Conservation (phyloP, 2,888 invertebrate genomes). For the Lasioglossum zephyrum region DNA sequence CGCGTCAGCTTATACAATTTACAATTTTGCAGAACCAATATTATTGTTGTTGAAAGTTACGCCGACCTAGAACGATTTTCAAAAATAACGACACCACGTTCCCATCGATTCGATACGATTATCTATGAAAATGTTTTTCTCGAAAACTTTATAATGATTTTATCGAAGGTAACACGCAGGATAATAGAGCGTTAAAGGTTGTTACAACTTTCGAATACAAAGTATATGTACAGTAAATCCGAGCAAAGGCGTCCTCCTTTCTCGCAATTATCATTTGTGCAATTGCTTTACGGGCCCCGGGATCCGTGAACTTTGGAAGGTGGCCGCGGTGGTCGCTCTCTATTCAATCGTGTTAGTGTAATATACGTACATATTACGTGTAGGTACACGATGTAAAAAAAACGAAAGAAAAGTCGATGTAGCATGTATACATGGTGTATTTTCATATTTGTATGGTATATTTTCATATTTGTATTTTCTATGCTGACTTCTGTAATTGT, state of each 20-base stretch:
- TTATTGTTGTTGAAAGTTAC: neutral
- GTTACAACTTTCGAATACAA: neutral
- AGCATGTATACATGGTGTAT: constrained; percentile 71
- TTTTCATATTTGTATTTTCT: constrained; percentile 74
- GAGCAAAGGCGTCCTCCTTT: constrained; percentile 18
- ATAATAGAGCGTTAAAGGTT: neutral
- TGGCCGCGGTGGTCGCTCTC: constrained; percentile 37
- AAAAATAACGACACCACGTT: neutral
- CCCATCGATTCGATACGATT: neutral
- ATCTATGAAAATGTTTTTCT: constrained; percentile 16
- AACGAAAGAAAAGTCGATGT: constrained; percentile 55
- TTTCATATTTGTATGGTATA: constrained; percentile 75
- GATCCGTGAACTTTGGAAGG: constrained; percentile 19
- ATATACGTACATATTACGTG: neutral
- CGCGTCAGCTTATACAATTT: neutral
- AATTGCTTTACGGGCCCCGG: constrained; percentile 14
- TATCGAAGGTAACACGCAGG: constrained; percentile 15
- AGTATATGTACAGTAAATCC: constrained; percentile 7
- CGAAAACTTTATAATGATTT: neutral
- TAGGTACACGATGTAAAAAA: constrained; percentile 30
- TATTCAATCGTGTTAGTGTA: constrained; percentile 46
- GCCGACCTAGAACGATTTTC: neutral
- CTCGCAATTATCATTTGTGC: constrained; percentile 6
- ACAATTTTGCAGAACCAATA: neutral
- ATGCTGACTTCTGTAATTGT: constrained; percentile 64